Base-by-base conservation (phyloP, 2,888 invertebrate species). In the Temnothorax rugatulus region DNA sequence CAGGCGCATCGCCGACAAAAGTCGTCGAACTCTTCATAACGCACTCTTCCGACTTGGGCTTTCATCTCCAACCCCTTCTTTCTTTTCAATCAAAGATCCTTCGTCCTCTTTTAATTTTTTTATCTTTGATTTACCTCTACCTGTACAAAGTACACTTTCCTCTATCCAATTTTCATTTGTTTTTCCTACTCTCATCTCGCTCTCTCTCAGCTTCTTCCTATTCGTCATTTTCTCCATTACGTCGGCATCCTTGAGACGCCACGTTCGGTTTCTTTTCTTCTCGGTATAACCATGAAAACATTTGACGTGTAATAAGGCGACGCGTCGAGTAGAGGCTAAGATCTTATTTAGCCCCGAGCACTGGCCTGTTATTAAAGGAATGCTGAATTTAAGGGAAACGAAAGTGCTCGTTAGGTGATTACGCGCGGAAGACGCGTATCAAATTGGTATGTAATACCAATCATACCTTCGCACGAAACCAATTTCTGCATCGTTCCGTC, bases 331-430 rank as follows among this genome's bases (percentile, higher is more conserved):
- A 74, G 15, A 50, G 25, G 75, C 38, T 52, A 69, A 85, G 74
- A 64, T 86, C 87, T 84, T 76, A 77, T 50, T 71, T 76, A 77
- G 29, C 52, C 50, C 21, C 64, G 29, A 69, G 21, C 29, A 4
- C 4, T 44, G 54, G 29, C 5, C 84, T 84, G 84, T 89, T 89
- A 89, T 89, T 89, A 89, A 79, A 86, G 71, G 82, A 79, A 73
- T 66, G 63, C 41, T 69, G 59, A 68, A 61, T 54, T 87, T 81
- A 63, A 84, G 57, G 59, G 66, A 82, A 75, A 77, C 75, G 59
- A 87, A 75, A 89, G 63, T 84, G 82, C 57, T 89, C 82, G 86
- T 89, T 89, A 86, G 86, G 75, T 87, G 84, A 88, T 89, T 84
- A 88, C 73, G 76, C 50, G 52, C 61, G 64, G 71, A 83, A 86